phyloP scores from a whole-genome alignment of 2,113 vertebrate species.

The Stigmatopora argus region DNA sequence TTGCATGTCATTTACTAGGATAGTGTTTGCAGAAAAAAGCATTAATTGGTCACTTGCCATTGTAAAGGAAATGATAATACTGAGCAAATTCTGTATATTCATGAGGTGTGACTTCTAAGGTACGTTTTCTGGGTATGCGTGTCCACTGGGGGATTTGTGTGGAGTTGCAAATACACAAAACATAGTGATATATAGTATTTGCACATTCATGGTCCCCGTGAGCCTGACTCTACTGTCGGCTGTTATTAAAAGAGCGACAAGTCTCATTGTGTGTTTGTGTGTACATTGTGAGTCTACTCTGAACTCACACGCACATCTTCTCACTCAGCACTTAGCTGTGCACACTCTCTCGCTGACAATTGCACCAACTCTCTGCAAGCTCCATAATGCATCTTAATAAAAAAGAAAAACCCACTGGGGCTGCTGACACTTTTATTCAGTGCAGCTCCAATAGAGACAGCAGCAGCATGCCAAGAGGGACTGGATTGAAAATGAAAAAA shows the following conservation, averaged over 20 bases:
- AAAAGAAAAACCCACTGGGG: slow-evolving; percentile 40
- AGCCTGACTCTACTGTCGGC: slow-evolving; percentile 27
- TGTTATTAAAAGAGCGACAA: slow-evolving; percentile 39
- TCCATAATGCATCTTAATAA: slow-evolving; percentile 60
- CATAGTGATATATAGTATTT: not conserved
- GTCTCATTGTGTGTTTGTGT: slow-evolving; percentile 37
- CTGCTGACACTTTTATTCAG: slow-evolving; percentile 59
- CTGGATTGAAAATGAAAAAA: slow-evolving; percentile 63
- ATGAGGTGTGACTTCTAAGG: not conserved
- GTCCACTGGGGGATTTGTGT: not conserved
- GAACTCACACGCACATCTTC: slow-evolving; percentile 12
- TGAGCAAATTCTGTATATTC: not conserved
- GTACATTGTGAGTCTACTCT: slow-evolving; percentile 8
- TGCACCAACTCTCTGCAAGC: slow-evolving; percentile 30
- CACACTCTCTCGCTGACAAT: slow-evolving; percentile 1
- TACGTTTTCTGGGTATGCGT: not conserved
- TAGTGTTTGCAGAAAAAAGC: not conserved
- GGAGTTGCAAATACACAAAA: not conserved
- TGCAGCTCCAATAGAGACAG: slow-evolving; percentile 60
- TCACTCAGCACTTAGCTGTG: slow-evolving; percentile 3
- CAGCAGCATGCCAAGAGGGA: slow-evolving; percentile 54
- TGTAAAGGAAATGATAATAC: not conserved
- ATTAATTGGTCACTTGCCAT: not conserved
- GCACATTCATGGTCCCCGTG: slow-evolving; percentile 21
- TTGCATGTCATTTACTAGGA: not conserved